Conservation (phyloP, 2,113 vertebrate species). For the Formicarius rufipectus region DNA sequence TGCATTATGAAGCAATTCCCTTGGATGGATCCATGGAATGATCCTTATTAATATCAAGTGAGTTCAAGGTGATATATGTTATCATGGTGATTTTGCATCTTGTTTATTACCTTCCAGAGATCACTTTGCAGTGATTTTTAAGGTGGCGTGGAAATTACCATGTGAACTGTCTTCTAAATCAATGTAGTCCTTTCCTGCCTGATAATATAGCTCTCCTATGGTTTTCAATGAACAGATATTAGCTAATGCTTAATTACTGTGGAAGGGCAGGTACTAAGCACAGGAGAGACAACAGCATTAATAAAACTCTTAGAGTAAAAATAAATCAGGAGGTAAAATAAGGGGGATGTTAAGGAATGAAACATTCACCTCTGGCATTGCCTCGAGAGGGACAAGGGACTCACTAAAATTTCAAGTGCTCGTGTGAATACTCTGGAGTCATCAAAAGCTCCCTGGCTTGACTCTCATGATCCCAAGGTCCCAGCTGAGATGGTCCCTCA, state of each 20-base stretch:
- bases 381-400: not conserved
- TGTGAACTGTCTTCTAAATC: conserved; percentile 62
- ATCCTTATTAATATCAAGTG: conserved; percentile 30
- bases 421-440: not conserved
- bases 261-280: conserved; percentile 1
- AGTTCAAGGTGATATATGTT: conserved; percentile 39
- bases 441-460: not conserved
- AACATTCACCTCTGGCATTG: not conserved
- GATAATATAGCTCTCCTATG: conserved; percentile 29
- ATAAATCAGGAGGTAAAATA: not conserved
- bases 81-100: conserved; percentile 67
- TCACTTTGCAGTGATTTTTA: conserved; percentile 61
- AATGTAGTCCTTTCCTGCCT: conserved; percentile 40
- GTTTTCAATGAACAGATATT: conserved; percentile 46
- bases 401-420: not conserved
- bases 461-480: not conserved
- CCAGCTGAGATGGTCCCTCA: fast-evolving
- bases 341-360: not conserved
- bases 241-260: conserved; percentile 60
- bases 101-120: conserved; percentile 66
- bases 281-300: conserved; percentile 32
- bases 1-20: conserved; percentile 34
- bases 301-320: not conserved
- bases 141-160: conserved; percentile 53
- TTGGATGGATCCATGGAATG: not conserved